Conservation (phyloP, 2,888 invertebrate genomes). For the Drosophila recens region DNA sequence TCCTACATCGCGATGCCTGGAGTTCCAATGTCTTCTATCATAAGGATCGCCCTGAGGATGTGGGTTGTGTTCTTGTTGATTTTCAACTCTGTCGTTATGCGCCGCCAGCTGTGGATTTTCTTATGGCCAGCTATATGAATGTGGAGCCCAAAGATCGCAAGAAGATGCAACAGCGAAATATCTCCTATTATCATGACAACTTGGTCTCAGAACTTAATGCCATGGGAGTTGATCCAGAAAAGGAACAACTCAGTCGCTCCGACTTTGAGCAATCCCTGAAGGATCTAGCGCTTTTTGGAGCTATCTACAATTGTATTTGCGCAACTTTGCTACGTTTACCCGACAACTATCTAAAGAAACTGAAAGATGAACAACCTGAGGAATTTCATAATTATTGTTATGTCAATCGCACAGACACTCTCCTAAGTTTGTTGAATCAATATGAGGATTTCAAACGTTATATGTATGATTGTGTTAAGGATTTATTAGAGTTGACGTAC, state of each 20-base stretch:
- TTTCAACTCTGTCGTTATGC: constrained; percentile 83
- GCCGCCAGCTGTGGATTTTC: constrained; percentile 82
- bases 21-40: constrained; percentile 83
- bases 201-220: constrained; percentile 74
- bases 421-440: constrained; percentile 62
- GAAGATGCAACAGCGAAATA: constrained; percentile 49
- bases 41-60: constrained; percentile 40
- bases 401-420: constrained; percentile 69
- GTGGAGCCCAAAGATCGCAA: constrained; percentile 59
- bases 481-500: constrained; percentile 74
- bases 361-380: constrained; percentile 79
- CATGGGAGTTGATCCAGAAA: constrained; percentile 70
- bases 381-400: constrained; percentile 84
- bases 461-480: constrained; percentile 75
- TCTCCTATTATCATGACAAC: constrained; percentile 65
- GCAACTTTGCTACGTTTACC: constrained; percentile 81
- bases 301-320: constrained; percentile 83
- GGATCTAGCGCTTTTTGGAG: constrained; percentile 82
- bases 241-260: constrained; percentile 77
- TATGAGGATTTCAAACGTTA: constrained; percentile 62
- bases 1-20: constrained; percentile 85
- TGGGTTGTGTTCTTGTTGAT: constrained; percentile 82
- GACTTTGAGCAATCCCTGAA: constrained; percentile 82
- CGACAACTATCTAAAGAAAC: constrained; percentile 78
- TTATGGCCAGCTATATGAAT: constrained; percentile 80